Percentiles rank a stretch among this genome's conserved stretches.
Evolutionary conservation across 2,113 vertebrate genomes (phyloP).

Genomic region (Tinamus guttatus): DNA sequence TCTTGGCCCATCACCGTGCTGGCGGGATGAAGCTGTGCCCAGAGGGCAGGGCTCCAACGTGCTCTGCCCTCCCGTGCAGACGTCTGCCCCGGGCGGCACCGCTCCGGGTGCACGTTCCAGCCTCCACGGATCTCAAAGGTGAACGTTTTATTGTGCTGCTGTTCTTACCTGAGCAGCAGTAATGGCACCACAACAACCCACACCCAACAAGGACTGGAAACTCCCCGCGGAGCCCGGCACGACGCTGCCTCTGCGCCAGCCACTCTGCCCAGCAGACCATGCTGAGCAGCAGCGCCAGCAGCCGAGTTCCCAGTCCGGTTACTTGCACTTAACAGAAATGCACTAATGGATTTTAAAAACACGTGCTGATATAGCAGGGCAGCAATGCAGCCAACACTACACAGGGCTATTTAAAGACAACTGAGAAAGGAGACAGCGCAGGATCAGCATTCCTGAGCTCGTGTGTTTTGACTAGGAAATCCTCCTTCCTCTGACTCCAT

Average conservation of each 20-base stretch:
- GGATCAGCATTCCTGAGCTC: neutral
- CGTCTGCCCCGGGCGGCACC: neutral
- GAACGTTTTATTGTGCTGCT: neutral
- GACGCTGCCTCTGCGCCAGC: neutral
- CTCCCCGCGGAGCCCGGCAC: slow-evolving; percentile 18
- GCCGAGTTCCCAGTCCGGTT: slow-evolving; percentile 31
- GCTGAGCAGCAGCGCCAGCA: neutral
- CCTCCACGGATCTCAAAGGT: neutral
- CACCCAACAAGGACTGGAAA: slow-evolving; percentile 46
- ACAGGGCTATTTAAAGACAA: neutral
- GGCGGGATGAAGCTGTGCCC: neutral
- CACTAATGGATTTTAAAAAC: neutral
- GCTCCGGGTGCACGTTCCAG: fast-evolving
- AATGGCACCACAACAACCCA: neutral
- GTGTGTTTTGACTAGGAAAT: neutral
- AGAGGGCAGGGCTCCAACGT: neutral
- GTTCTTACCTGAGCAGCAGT: neutral
- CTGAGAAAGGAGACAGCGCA: neutral
- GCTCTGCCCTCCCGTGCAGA: neutral
- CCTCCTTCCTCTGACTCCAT: neutral
- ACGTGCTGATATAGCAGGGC: neutral
- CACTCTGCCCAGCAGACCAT: slow-evolving; percentile 35
- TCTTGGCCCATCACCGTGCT: neutral
- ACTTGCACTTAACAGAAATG: neutral
- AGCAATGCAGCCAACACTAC: neutral